phyloP scores from a whole-genome alignment of 1,140 invertebrate species.

The Trinorchestia longiramus region DNA sequence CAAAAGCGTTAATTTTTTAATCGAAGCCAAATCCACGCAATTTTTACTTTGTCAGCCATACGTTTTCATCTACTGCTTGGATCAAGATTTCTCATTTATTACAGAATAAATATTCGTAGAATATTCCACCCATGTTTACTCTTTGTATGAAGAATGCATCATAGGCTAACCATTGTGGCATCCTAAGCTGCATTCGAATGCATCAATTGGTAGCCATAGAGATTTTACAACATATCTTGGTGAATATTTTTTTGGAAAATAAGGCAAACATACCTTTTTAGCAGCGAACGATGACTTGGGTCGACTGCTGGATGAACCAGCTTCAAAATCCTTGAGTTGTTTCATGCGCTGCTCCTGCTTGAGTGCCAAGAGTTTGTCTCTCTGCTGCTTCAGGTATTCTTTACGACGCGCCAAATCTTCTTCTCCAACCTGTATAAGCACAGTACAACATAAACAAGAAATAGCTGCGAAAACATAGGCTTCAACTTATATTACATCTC shows the following conservation, averaged over 20 bases:
- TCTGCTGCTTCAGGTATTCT: slow-evolving; percentile 85
- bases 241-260: slow-evolving; percentile 42
- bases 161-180: too few species aligned
- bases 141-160: too few species aligned
- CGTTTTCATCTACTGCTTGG: too few species aligned
- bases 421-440: slow-evolving; percentile 67
- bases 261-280: slow-evolving; percentile 67
- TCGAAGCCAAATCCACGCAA: too few species aligned
- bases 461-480: not conserved
- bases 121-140: too few species aligned
- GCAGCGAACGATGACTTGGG: slow-evolving; percentile 81
- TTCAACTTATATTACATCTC: not conserved
- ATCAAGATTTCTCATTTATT: too few species aligned
- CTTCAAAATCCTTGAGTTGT: slow-evolving; percentile 74
- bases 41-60: too few species aligned
- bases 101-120: too few species aligned
- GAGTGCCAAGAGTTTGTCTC: slow-evolving; percentile 88
- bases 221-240: not conserved
- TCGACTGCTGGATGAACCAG: slow-evolving; percentile 71
- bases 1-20: too few species aligned
- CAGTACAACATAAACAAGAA: not conserved
- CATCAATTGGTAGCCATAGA: not conserved
- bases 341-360: slow-evolving; percentile 88
- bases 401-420: slow-evolving; percentile 84
- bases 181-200: not conserved